Base-by-base conservation (phyloP, 2,113 vertebrate species). In the Hemiscyllium ocellatum region DNA sequence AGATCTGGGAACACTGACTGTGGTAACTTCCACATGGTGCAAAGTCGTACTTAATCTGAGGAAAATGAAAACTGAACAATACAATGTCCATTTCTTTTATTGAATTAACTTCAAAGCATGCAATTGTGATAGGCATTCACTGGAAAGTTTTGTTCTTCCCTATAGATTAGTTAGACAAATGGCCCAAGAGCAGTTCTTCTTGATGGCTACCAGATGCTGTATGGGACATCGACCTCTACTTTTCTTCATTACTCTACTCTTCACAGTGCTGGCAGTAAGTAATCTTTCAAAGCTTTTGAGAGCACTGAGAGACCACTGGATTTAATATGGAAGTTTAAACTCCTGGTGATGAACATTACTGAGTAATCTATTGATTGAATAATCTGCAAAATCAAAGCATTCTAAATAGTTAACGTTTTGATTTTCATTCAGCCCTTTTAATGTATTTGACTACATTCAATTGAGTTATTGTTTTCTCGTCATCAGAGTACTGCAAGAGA, bases 141-240 rank as follows among this genome's bases (percentile, higher is more conserved):
- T 37, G n/a, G 66, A 93, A 93, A 66, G 10, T 1, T 17, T 22
- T 96, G 95, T 96, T 86, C 0, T 95, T 93, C 20, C 96, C 97
- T 97, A 96, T 97, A 99, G 99, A 97, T 98, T 98, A 78, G 99
- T 99, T 96, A 99, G 99, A 97, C 99, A 99, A 97, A 99, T 99
- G 98, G 98, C 99, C 70, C 99, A 99, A 96, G 99, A 99, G 96
- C 99, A 99, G 95, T 99, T 99, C 97, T 99, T 99, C 97, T 98
- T 99, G 96, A 99, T 99, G 99, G 99, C 99, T 96, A 99, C 99
- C 47, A 98, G 99, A 97, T 99, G 99, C 97, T 99, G 99, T 96
- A 99, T 99, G 99, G 99, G 99, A 97, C 99, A 99, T 96, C 97
- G 99, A 96, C 99, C 99, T 96, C 98, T 99, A 42, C 98, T 99